A percentile compares a stretch with the other conserved stretches of the same genome.
Conservation (phyloP, 2,888 invertebrate species). For the Trimorus sp. region DNA sequence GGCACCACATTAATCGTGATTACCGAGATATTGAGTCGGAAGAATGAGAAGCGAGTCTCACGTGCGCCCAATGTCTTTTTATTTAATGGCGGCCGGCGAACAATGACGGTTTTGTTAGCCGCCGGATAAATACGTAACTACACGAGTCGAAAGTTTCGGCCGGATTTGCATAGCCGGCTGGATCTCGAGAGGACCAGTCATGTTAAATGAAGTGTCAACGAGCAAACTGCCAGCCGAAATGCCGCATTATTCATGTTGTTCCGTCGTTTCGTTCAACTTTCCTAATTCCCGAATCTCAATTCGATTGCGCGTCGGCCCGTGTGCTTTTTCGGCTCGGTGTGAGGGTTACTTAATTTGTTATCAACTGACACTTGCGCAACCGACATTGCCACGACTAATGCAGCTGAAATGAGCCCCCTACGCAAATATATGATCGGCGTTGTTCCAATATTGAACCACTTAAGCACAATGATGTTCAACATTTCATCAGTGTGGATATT, state of each 20-base stretch:
- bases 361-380: not conserved
- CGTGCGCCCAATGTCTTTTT: conserved; percentile 16
- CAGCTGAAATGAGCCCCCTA: conserved; percentile 21
- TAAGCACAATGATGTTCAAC: conserved; percentile 43
- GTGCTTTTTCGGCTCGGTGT: not conserved
- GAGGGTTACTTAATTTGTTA: not conserved
- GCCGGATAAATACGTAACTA: conserved; percentile 33
- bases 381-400: conserved; percentile 4
- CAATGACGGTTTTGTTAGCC: conserved; percentile 38
- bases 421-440: conserved; percentile 39
- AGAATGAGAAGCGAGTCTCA: conserved; percentile 20
- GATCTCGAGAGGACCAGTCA: conserved; percentile 24
- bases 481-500: conserved; percentile 56
- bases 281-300: not conserved
- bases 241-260: conserved; percentile 4
- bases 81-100: conserved; percentile 22
- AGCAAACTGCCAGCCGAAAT: conserved; percentile 23
- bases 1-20: conserved; percentile 26
- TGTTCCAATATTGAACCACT: conserved; percentile 49
- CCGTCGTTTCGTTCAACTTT: not conserved
- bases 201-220: conserved; percentile 1
- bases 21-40: conserved; percentile 16
- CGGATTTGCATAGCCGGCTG: conserved; percentile 21
- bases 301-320: too few species aligned
- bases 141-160: conserved; percentile 23